Evolutionary conservation across 1,140 invertebrate species (phyloP).

Genomic region (Procambarus clarkii): DNA sequence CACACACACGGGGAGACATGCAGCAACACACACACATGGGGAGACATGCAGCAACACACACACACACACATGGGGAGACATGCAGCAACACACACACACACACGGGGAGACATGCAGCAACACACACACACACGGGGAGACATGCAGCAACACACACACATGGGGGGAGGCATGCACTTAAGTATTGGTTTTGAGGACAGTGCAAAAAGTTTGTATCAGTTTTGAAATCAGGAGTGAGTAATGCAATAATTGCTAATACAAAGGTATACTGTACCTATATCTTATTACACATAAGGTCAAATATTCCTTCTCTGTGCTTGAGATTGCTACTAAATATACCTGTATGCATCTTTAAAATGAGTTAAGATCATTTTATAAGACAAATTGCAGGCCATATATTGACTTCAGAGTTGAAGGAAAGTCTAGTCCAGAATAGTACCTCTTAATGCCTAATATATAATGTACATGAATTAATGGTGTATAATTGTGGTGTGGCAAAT

Average conservation of each 20-base stretch:
- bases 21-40: no score
- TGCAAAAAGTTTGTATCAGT: not conserved
- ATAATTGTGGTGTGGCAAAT: not conserved
- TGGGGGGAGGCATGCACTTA: not conserved
- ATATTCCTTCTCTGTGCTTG: not conserved
- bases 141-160: no score
- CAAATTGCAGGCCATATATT: not conserved
- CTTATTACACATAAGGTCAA: not conserved
- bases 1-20: no score
- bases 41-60: no score
- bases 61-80: no score
- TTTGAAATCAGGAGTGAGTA: not conserved
- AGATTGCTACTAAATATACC: not conserved
- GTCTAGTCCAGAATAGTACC: not conserved
- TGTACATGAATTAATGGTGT: not conserved
- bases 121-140: no score
- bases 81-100: no score
- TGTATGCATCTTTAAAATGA: not conserved
- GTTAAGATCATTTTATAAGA: not conserved
- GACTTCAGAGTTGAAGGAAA: not conserved
- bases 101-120: no score
- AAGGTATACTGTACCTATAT: not conserved
- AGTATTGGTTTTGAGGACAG: not conserved
- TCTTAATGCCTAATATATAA: not conserved
- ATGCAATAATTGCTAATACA: not conserved